Conservation (phyloP, 2,888 invertebrate genomes). For the Trichacis sp. region DNA sequence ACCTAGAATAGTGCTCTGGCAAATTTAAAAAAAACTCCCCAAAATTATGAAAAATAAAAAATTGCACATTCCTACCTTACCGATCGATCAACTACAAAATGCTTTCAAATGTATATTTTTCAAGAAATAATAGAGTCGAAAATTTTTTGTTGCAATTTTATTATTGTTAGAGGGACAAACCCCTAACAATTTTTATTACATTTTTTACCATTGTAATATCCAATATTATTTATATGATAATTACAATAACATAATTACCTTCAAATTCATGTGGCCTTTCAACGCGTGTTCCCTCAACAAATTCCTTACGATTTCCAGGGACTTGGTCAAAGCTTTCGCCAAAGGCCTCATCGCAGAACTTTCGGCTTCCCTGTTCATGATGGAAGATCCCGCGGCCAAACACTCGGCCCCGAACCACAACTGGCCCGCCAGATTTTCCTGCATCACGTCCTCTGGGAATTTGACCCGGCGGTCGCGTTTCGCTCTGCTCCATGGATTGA, state of each 20-base stretch:
- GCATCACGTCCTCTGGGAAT: slow-evolving; percentile 98
- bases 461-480: slow-evolving; percentile 96
- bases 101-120: too few species aligned
- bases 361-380: slow-evolving; percentile 96
- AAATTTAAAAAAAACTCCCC: too few species aligned
- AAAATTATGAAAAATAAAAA: too few species aligned
- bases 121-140: too few species aligned
- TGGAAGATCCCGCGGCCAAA: slow-evolving; percentile 97
- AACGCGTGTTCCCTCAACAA: slow-evolving; percentile 84
- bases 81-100: too few species aligned
- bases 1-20: too few species aligned
- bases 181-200: too few species aligned
- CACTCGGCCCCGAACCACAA: slow-evolving; percentile 99
- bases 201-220: slow-evolving; percentile 8
- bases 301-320: slow-evolving; percentile 91
- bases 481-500: slow-evolving; percentile 86
- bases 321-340: slow-evolving; percentile 96
- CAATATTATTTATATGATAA: slow-evolving; percentile 1
- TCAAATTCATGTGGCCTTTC: slow-evolving; percentile 66
- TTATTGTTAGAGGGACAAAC: too few species aligned
- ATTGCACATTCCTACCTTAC: too few species aligned
- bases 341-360: slow-evolving; percentile 96
- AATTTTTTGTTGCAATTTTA: too few species aligned
- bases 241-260: slow-evolving; percentile 49
- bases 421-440: slow-evolving; percentile 97